These are phyloP conservation scores for Helostoma temminkii DNA, from an alignment of 2,797 vertebrate genomes.

Conservation along the genomic window DNA sequence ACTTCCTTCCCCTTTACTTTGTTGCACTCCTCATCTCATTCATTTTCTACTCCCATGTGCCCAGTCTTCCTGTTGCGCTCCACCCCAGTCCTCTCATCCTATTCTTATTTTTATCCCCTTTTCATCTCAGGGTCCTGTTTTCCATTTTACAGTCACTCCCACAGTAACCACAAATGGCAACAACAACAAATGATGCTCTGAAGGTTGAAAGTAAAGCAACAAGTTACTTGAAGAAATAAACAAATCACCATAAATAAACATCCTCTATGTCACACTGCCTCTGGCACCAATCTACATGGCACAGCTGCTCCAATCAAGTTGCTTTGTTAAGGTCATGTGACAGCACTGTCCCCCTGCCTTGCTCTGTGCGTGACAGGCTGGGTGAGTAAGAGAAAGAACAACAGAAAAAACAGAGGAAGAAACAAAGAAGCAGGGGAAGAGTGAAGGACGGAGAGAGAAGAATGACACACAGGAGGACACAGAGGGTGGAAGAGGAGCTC, in stretches of 20 bases:
- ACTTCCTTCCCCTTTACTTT: conserved; percentile 14
- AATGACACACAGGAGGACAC: neutral
- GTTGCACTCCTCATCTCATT: conserved; percentile 22
- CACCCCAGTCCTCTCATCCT: conserved; percentile 8
- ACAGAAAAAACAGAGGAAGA: neutral
- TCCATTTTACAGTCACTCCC: neutral
- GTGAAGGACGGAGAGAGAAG: neutral
- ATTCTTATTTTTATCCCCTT: conserved; percentile 24
- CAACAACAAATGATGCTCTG: conserved; percentile 20
- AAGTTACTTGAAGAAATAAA: conserved; percentile 51
- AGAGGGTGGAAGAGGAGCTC: conserved; percentile 5
- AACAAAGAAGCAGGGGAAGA: conserved; percentile 10
- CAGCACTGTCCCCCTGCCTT: conserved; percentile 28
- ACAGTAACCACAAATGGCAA: conserved; percentile 5
- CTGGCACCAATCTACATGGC: conserved; percentile 31
- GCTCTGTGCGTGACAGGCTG: conserved; percentile 49
- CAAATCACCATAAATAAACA: conserved; percentile 58
- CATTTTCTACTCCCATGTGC: conserved; percentile 10
- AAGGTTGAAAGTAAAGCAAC: conserved; percentile 38
- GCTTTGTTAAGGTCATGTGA: conserved; percentile 45
- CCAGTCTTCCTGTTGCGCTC: conserved; percentile 25
- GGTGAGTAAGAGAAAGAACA: conserved; percentile 40
- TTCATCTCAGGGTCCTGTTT: conserved; percentile 14
- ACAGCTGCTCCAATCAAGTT: conserved; percentile 50
- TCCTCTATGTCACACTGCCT: conserved; percentile 51